Evolutionary conservation across 1,140 invertebrate genomes (phyloP).

Genomic region (Harlomillsia oculata): DNA sequence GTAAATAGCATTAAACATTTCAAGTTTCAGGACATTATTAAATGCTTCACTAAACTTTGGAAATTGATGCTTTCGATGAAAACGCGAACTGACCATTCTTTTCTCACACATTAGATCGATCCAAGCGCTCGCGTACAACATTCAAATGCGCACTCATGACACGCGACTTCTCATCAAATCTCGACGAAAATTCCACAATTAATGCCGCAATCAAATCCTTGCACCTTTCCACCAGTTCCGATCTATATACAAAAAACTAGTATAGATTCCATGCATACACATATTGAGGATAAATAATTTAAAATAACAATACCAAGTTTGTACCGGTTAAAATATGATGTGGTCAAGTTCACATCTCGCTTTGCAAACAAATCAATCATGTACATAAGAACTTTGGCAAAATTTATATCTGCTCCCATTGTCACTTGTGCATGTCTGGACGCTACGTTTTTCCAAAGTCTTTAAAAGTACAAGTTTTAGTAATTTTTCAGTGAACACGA

Average conservation of each 20-base stretch:
- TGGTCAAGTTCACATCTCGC: no score
- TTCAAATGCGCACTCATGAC: constrained; percentile 19
- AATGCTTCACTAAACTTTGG: no score
- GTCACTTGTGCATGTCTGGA: constrained; percentile 2
- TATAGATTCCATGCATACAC: no score
- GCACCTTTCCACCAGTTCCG: constrained; percentile 33
- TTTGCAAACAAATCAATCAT: constrained; percentile 25
- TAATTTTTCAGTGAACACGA: not conserved
- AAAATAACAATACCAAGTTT: no score
- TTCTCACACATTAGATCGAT: constrained; percentile 9
- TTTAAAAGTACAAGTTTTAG: not conserved
- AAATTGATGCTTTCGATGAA: no score
- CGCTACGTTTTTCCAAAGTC: constrained; percentile 25
- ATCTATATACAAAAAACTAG: constrained; percentile 11
- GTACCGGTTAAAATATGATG: no score
- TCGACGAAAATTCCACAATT: constrained; percentile 34
- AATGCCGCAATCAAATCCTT: constrained; percentile 27
- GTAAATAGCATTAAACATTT: no score
- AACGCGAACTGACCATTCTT: no score
- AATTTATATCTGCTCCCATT: constrained; percentile 13
- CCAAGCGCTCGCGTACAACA: constrained; percentile 22
- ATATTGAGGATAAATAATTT: no score
- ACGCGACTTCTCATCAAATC: constrained; percentile 19
- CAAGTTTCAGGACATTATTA: no score
- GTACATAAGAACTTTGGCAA: constrained; percentile 30